These are phyloP conservation scores for Anthophora plumipes DNA, from an alignment of 2,888 invertebrate genomes.

Conservation along the genomic window DNA sequence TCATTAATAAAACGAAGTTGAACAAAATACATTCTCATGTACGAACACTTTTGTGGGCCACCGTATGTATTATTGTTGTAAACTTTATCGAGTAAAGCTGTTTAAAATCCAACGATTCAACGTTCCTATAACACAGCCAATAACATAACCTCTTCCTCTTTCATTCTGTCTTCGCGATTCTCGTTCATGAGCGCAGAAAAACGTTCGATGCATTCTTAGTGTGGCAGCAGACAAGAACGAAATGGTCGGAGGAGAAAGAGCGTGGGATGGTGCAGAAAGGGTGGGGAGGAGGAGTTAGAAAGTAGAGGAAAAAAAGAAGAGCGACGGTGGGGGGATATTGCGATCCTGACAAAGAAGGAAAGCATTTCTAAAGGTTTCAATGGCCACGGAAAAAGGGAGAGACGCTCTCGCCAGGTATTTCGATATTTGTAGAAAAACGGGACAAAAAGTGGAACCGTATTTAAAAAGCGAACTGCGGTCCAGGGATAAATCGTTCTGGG, in stretches of 20 bases:
- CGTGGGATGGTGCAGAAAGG: too few species aligned
- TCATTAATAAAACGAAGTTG: too few species aligned
- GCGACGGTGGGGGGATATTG: constrained; percentile 10
- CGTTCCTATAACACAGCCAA: too few species aligned
- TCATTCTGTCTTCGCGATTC: not conserved
- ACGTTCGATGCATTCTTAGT: constrained; percentile 16
- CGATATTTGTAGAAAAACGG: constrained; percentile 39
- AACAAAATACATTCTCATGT: too few species aligned
- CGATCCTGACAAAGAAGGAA: constrained; percentile 26
- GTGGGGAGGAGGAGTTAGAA: not conserved
- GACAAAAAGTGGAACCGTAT: constrained; percentile 33
- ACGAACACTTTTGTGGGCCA: too few species aligned
- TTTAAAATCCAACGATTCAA: too few species aligned
- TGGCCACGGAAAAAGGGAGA: constrained; percentile 14
- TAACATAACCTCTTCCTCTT: too few species aligned
- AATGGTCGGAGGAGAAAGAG: not conserved
- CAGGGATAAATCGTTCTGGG: constrained; percentile 27
- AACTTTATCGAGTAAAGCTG: too few species aligned
- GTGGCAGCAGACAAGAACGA: not conserved
- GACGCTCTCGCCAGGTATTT: constrained; percentile 25
- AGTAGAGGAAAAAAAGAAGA: not conserved
- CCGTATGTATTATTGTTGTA: too few species aligned
- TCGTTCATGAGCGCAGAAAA: constrained; percentile 9
- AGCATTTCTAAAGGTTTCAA: constrained; percentile 37
- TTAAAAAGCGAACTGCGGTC: constrained; percentile 6